Base-by-base conservation (phyloP, 2,888 invertebrate genomes). In the Epinotia nisella region DNA sequence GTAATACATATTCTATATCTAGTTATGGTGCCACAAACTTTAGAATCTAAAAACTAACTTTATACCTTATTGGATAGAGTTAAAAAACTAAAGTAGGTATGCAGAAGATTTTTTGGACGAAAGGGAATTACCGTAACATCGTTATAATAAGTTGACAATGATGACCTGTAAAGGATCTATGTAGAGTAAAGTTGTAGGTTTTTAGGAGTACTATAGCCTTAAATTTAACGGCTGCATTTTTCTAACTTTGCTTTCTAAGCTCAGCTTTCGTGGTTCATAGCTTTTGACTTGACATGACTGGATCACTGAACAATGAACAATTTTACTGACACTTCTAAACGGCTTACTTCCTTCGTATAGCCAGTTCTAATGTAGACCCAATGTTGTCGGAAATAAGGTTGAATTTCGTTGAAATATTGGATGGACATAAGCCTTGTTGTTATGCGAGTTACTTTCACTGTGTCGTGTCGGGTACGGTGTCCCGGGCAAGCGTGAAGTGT, bases 371-470 rank as follows among this genome's bases (percentile, higher is more conserved):
- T 51, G n/a, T 55, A 29, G 53, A 39, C 39, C 21, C 39, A 53
- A 35, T 0, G 3, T n/a, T 0, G 3, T n/a, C 3, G 0, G 3
- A 3, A 2, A 51, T 55, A 53, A n/a, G 35, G 24, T 65, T 10
- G 53, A 35, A 0, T 21, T 55, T 51, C 1, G 15, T 13, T 7
- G 11, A n/a, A 51, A 29, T 13, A 19, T 10, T 1, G 17, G 1
- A 35, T 17, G 64, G 17, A 64, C 2, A 39, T 66, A 41, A 41
- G 55, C 15, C 55, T 9, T 56, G 24, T 53, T 17, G 64, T 19
- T 5, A 59, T 45, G 13, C n/a, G 3, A 17, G 59, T 24, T 35
- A 68, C 67, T 72, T 72, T 72, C 72, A 56, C 70, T 65, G 29
- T 21, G 35, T n/a, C 15, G 13, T 15, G 65, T 24, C 35, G 41